Percentiles rank a stretch among this genome's conserved stretches.
Evolutionary conservation across 2,888 invertebrate genomes (phyloP).

Genomic region (Limulus polyphemus): DNA sequence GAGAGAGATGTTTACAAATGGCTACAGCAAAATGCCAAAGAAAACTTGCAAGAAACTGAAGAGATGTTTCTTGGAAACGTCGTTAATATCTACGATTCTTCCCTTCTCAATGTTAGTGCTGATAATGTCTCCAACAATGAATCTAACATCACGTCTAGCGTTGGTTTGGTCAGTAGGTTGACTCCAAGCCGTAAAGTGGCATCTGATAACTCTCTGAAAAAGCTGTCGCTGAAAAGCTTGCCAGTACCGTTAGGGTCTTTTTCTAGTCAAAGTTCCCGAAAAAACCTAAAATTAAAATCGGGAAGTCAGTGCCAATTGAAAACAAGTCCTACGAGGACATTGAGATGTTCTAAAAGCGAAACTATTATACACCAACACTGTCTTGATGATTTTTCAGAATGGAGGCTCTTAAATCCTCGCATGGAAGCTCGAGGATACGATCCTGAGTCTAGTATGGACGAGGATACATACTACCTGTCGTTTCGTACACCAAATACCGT

Average conservation of each 20-base stretch:
- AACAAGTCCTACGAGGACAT: too few relatives aligned
- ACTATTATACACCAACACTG: too few relatives aligned
- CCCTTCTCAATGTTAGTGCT: constrained; percentile 12
- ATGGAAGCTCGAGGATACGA: too few relatives aligned
- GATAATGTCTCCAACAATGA: constrained; percentile 17
- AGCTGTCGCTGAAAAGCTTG: constrained; percentile 22
- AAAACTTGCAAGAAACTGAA: background rate
- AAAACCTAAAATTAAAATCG: too few relatives aligned
- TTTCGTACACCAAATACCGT: too few relatives aligned
- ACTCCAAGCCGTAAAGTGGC: constrained; percentile 18
- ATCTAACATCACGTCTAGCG: constrained; percentile 17
- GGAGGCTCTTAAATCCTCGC: too few relatives aligned
- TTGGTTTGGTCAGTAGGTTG: constrained; percentile 11
- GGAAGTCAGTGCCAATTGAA: too few relatives aligned
- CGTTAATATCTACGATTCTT: constrained; percentile 2
- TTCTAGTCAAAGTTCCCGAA: constrained; percentile 23
- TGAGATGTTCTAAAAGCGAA: too few relatives aligned
- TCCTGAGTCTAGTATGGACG: too few relatives aligned
- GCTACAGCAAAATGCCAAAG: background rate
- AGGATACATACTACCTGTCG: too few relatives aligned
- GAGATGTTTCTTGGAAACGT: background rate
- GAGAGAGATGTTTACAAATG: background rate
- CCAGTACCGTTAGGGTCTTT: constrained; percentile 20
- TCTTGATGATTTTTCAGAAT: too few relatives aligned
- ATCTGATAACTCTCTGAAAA: constrained; percentile 25